A percentile compares a stretch with the other conserved stretches of the same genome.
These are phyloP conservation scores for Rhynchomys soricoides DNA, from an alignment of 2,113 vertebrate species.

Conservation along the genomic window DNA sequence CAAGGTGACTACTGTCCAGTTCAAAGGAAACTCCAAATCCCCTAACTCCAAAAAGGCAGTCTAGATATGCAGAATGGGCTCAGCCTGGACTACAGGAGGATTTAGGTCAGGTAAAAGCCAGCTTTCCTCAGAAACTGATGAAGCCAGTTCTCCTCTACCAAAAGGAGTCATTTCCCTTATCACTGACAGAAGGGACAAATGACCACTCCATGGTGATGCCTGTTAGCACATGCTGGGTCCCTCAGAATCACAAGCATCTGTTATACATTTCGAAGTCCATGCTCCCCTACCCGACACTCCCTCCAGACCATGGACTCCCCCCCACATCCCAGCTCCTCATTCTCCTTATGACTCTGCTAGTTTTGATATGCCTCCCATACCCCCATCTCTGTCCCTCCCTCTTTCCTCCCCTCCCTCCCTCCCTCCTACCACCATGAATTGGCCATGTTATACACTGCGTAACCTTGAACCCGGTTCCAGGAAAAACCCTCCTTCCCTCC, in stretches of 20 bases:
- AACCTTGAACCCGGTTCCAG: neutral
- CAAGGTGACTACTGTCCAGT: neutral
- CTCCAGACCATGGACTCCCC: neutral
- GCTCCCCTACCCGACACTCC: neutral
- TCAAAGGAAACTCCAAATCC: neutral
- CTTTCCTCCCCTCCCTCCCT: neutral
- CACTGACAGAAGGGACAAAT: neutral
- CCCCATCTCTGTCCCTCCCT: neutral
- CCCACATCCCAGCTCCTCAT: neutral
- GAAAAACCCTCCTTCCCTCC: neutral
- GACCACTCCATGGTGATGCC: neutral
- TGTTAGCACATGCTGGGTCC: neutral
- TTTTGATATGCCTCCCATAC: neutral
- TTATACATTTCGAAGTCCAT: neutral
- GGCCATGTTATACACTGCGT: neutral
- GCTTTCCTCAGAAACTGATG: neutral
- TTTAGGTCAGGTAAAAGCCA: neutral
- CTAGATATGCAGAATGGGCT: neutral
- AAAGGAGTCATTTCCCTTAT: neutral
- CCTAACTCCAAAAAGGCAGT: neutral
- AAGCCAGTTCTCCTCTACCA: neutral
- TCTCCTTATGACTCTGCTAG: neutral
- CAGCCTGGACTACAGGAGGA: neutral
- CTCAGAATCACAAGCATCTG: neutral
- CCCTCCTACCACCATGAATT: neutral